These are phyloP conservation scores for Mythimna ferrago DNA, from an alignment of 2,888 invertebrate species.

Conservation along the genomic window DNA sequence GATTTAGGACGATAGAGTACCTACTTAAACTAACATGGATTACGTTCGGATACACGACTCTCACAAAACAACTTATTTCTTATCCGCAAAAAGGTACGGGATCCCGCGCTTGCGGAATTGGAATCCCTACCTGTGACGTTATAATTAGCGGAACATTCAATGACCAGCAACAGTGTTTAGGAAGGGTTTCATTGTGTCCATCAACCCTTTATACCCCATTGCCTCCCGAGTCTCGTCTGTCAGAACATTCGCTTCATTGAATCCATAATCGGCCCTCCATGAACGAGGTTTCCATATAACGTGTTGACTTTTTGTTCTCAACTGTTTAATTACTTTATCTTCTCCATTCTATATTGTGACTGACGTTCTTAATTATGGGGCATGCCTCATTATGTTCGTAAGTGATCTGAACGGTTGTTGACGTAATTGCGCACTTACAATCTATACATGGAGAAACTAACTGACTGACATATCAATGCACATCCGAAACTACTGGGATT, in stretches of 20 bases:
- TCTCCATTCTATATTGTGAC: slow-evolving; percentile 65
- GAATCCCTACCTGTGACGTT: slow-evolving; percentile 49
- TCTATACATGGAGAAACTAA: not conserved
- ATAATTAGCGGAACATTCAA: slow-evolving; percentile 77
- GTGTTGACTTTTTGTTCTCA: slow-evolving; percentile 69
- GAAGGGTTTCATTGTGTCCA: slow-evolving; percentile 81
- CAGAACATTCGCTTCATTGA: slow-evolving; percentile 69
- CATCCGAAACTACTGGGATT: too few relatives aligned
- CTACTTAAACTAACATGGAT: too few relatives aligned
- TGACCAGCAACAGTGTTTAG: slow-evolving; percentile 74
- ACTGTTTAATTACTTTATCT: slow-evolving; percentile 68
- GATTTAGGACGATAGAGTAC: too few relatives aligned
- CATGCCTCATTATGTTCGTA: slow-evolving; percentile 46
- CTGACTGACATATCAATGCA: too few relatives aligned
- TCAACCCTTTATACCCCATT: slow-evolving; percentile 75
- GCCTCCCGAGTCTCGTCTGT: slow-evolving; percentile 72
- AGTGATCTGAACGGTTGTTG: slow-evolving; percentile 33
- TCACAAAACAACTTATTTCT: too few relatives aligned
- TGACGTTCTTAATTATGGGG: slow-evolving; percentile 65
- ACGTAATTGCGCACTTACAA: slow-evolving; percentile 21
- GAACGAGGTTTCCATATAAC: slow-evolving; percentile 70
- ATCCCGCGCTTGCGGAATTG: too few relatives aligned
- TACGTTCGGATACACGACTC: too few relatives aligned
- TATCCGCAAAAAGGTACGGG: too few relatives aligned
- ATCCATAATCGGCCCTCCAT: slow-evolving; percentile 74